Conservation (phyloP, 2,888 invertebrate species). For the Drosophila paramelanica region DNA sequence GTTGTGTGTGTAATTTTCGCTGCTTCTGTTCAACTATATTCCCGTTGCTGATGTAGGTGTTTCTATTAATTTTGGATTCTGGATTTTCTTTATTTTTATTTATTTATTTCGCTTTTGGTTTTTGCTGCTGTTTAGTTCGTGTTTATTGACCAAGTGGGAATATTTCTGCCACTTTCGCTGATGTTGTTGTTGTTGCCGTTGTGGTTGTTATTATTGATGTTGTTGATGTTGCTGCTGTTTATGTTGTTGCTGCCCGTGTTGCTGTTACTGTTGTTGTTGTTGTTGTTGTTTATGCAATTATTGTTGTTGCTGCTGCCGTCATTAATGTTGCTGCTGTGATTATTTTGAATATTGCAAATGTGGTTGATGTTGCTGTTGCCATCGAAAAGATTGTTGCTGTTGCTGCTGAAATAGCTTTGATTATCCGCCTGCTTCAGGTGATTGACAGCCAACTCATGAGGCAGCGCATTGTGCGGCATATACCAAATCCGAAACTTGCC, state of each 20-base stretch:
- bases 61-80: not conserved
- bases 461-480: constrained; percentile 13
- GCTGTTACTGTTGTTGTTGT: not conserved
- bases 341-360: not conserved
- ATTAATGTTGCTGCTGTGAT: not conserved
- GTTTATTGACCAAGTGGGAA: constrained; percentile 2
- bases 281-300: not conserved
- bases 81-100: not conserved
- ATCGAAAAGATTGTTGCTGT: not conserved
- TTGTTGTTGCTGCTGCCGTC: not conserved
- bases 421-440: constrained; percentile 12
- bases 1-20: not conserved
- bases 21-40: not conserved
- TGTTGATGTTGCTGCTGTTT: not conserved
- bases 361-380: not conserved
- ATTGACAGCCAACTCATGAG: constrained; percentile 1
- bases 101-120: not conserved
- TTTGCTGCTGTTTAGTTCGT: not conserved
- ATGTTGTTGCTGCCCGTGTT: not conserved
- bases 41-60: not conserved
- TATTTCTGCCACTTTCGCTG: not conserved
- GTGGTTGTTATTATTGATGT: not conserved
- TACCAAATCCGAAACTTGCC: constrained; percentile 28
- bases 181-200: too few species aligned
- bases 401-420: constrained; percentile 1